Percentiles rank a stretch among this genome's conserved stretches.
These are phyloP conservation scores for Drosophila paramelanica DNA, from an alignment of 2,888 invertebrate species.

Conservation along the genomic window DNA sequence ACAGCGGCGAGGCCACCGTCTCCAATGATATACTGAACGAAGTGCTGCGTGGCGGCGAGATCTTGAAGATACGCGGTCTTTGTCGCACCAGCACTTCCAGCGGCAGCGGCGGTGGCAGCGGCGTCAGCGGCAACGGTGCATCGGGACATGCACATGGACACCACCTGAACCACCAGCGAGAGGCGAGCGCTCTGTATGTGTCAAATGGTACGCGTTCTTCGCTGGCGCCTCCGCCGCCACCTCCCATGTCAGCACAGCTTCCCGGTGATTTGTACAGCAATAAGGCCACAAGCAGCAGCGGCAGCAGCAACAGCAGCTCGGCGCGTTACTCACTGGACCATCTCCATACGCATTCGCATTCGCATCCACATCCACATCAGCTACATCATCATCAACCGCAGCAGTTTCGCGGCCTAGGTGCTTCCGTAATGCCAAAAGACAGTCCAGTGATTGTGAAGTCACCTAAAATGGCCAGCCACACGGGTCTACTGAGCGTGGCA, in stretches of 20 bases:
- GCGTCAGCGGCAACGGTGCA: conserved; percentile 32
- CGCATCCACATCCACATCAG: conserved; percentile 39
- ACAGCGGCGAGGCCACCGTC: conserved; percentile 91
- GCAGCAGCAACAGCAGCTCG: conserved; percentile 46
- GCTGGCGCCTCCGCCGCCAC: conserved; percentile 49
- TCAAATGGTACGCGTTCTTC: conserved; percentile 67
- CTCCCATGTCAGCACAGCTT: conserved; percentile 58
- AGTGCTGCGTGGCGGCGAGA: conserved; percentile 92
- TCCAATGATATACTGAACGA: conserved; percentile 93
- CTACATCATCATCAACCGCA: conserved; percentile 66
- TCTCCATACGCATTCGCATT: conserved; percentile 49
- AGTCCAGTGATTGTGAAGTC: conserved; percentile 84
- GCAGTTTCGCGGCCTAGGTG: conserved; percentile 82
- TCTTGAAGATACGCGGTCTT: conserved; percentile 91
- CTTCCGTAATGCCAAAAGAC: conserved; percentile 83
- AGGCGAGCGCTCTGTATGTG: conserved; percentile 63
- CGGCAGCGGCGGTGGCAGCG: conserved; percentile 33
- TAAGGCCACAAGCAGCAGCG: conserved; percentile 50
- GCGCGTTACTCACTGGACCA: conserved; percentile 61
- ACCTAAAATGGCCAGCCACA: conserved; percentile 76
- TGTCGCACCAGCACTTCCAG: conserved; percentile 87
- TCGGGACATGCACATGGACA: conserved; percentile 38
- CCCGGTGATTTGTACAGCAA: conserved; percentile 61
- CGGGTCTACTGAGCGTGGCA: conserved; percentile 70
- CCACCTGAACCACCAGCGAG: conserved; percentile 58